Percentiles rank a stretch among this genome's conserved stretches.
phyloP scores from a whole-genome alignment of 2,797 vertebrate species.

The Erpetoichthys calabaricus region DNA sequence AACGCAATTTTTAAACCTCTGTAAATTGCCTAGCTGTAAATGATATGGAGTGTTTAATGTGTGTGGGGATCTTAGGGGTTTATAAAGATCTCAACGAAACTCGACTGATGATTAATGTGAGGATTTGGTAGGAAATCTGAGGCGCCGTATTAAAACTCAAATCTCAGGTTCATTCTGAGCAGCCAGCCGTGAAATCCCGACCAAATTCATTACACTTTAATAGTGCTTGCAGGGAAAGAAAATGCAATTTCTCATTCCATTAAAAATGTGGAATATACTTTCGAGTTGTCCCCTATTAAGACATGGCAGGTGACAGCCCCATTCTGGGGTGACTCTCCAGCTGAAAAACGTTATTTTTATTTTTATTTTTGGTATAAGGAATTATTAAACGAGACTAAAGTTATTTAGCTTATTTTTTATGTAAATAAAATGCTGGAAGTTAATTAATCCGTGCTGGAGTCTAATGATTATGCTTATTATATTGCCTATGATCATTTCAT shows the following conservation, averaged over 20 bases:
- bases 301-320: slow-evolving; percentile 73
- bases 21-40: slow-evolving; percentile 32
- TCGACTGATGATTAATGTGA: slow-evolving; percentile 81
- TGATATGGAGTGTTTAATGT: slow-evolving; percentile 25
- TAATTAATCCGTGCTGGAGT: slow-evolving; percentile 66
- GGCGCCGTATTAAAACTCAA: slow-evolving; percentile 73
- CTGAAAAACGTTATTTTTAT: too few relatives aligned
- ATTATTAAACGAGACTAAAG: slow-evolving; percentile 65
- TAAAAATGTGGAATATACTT: slow-evolving; percentile 85
- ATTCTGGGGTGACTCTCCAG: slow-evolving; percentile 43
- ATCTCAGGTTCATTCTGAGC: slow-evolving; percentile 83
- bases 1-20: too few relatives aligned
- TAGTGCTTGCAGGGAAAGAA: slow-evolving; percentile 72
- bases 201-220: slow-evolving; percentile 87
- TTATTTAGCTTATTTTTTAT: slow-evolving; percentile 85
- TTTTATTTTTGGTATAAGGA: slow-evolving; percentile 61
- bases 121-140: slow-evolving; percentile 81
- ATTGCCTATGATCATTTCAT: slow-evolving; percentile 70
- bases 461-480: slow-evolving; percentile 79
- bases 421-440: slow-evolving; percentile 69
- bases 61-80: slow-evolving; percentile 41
- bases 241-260: slow-evolving; percentile 86
- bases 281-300: slow-evolving; percentile 82
- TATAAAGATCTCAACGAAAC: slow-evolving; percentile 76
- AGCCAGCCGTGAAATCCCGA: slow-evolving; percentile 86